These are phyloP conservation scores for Leiothrix lutea DNA, from an alignment of 2,113 vertebrate species.

Conservation along the genomic window DNA sequence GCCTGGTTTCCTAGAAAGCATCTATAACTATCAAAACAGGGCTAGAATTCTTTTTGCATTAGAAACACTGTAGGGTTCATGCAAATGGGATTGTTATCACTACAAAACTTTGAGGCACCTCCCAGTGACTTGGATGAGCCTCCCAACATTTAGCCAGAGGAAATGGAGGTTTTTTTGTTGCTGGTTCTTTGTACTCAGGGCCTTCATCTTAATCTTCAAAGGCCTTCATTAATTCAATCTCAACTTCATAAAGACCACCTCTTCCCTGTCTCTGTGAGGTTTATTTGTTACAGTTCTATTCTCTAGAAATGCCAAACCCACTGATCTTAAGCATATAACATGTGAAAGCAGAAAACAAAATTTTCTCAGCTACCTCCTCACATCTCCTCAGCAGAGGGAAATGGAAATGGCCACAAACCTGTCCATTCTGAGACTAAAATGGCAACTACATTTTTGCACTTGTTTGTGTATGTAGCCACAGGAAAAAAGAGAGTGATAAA, in stretches of 20 bases:
- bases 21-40: background rate
- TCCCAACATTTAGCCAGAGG: background rate
- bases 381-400: background rate
- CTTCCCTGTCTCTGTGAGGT: background rate
- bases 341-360: background rate
- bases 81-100: background rate
- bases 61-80: background rate
- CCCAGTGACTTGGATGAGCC: background rate
- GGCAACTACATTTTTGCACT: background rate
- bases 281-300: background rate
- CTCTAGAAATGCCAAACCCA: background rate
- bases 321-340: background rate
- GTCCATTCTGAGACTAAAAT: background rate
- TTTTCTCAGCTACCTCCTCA: background rate
- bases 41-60: background rate
- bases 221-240: background rate
- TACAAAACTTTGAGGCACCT: background rate
- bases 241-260: background rate
- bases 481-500: background rate
- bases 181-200: background rate
- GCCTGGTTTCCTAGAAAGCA: background rate
- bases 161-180: background rate
- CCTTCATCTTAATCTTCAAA: conserved; percentile 57
- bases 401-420: background rate
- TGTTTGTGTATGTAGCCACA: background rate